Conservation (phyloP, 2,113 vertebrate genomes). For the Rhipidura dahli region DNA sequence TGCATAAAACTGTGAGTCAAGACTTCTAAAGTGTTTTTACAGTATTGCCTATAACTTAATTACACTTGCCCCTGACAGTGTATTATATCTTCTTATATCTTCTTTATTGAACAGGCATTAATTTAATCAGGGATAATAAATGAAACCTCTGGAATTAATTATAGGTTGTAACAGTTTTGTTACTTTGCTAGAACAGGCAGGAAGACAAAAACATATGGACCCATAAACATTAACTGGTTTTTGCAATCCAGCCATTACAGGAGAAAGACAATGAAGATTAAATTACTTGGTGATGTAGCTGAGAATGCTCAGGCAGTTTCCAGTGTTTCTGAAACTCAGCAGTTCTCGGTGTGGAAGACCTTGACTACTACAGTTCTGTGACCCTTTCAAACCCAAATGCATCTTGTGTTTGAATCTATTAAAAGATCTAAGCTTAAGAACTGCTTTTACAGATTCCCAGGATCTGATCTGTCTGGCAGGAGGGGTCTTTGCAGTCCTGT, state of each 20-base stretch:
- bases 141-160: constrained; percentile 35
- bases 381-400: background rate
- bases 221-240: background rate
- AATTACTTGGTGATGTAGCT: background rate
- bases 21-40: background rate
- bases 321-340: background rate
- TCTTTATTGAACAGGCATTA: background rate
- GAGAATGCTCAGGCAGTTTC: background rate
- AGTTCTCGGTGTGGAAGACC: background rate
- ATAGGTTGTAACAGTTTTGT: background rate
- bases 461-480: background rate
- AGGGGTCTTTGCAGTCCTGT: background rate
- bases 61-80: background rate
- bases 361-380: background rate
- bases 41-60: background rate
- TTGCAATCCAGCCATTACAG: background rate
- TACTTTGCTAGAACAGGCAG: background rate
- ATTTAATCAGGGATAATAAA: constrained; percentile 30
- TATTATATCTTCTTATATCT: background rate
- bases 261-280: background rate
- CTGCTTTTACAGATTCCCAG: background rate
- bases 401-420: background rate
- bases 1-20: constrained; percentile 11
- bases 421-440: background rate
- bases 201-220: constrained; percentile 9